Base-by-base conservation (phyloP, 2,888 invertebrate genomes). In the Eristalinus sepulchralis region DNA sequence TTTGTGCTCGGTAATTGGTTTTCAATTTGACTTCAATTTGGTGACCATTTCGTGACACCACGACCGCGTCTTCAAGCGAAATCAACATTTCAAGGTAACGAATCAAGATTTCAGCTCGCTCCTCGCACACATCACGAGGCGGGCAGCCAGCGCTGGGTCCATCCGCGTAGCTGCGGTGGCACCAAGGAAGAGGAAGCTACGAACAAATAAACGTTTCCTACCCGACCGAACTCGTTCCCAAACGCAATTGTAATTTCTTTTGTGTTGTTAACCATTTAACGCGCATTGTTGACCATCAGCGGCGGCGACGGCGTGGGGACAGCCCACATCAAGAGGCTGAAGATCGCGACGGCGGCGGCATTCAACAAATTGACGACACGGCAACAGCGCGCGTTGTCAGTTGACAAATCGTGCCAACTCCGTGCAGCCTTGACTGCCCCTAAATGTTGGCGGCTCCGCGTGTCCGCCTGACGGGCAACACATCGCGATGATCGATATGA, bases 191-290 rank as follows among this genome's bases (percentile, higher is more conserved):
- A 85, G 85, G 85, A 81, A 85, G 72, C 27, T 3, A 5, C 80
- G 47, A 76, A 62, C 66, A 76, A 80, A 82, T 10, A 24, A 34
- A 59, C 75, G 39, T 34, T 66, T 33, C 60, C 53, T 34, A 36
- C 13, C 0, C 10, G 39, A 72, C 55, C 63, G 63, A 76, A 62
- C 33, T 72, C 63, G 39, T 67, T 85, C 81, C 68, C 47, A 83
- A 68, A 72, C 62, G 81, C 59, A 77, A 77, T 81, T 81, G 77
- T 77, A 85, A 85, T 85, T 81, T 70, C 73, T 79, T 66, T 68
- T 82, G 81, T 85, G 39, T 85, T 85, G 72, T 78, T 78, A 85
- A 85, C 81, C 85, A 85, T 85, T 85, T 85, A 85, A 73, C 85
- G 64, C 60, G 77, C 76, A 80, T 84, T 84, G 84, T 80, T 84